Conservation (phyloP, 1,140 invertebrate genomes). For the Subanguina moxae region DNA sequence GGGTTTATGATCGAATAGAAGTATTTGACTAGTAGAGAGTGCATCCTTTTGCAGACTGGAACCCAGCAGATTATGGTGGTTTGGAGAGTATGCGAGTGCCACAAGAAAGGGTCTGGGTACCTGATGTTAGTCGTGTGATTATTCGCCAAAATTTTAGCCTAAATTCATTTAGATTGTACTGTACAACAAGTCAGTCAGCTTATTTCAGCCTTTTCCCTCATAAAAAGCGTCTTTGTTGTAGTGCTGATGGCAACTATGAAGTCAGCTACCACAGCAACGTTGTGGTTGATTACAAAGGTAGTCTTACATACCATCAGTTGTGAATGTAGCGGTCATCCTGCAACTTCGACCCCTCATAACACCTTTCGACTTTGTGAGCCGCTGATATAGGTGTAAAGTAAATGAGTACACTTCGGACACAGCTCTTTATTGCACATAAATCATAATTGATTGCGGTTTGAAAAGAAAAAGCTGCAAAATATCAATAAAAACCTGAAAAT, state of each 20-base stretch:
- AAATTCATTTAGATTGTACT: neutral
- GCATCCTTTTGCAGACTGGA: conserved; percentile 70
- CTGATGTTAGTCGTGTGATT: conserved; percentile 68
- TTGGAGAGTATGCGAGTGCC: conserved; percentile 88
- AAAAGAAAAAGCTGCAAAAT: no score
- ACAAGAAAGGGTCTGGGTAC: conserved; percentile 98
- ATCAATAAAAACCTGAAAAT: no score
- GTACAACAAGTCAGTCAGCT: conserved; percentile 13
- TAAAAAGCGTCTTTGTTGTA: neutral
- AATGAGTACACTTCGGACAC: no score
- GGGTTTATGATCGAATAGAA: neutral
- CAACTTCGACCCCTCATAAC: no score
- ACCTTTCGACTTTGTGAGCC: conserved; percentile 65
- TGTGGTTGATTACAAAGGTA: conserved; percentile 75
- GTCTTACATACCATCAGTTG: no score
- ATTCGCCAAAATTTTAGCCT: neutral
- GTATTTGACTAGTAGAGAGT: conserved; percentile 1
- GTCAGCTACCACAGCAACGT: conserved; percentile 74
- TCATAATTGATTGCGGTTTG: no score
- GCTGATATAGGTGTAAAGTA: no score
- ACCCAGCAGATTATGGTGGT: conserved; percentile 91
- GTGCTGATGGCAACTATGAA: conserved; percentile 92
- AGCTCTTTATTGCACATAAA: no score
- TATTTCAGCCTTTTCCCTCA: neutral
- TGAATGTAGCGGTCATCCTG: no score